Evolutionary conservation across 2,113 vertebrate genomes (phyloP), one percentile per base, ranked within the genome.

Genomic region (Lota lota): DNA sequence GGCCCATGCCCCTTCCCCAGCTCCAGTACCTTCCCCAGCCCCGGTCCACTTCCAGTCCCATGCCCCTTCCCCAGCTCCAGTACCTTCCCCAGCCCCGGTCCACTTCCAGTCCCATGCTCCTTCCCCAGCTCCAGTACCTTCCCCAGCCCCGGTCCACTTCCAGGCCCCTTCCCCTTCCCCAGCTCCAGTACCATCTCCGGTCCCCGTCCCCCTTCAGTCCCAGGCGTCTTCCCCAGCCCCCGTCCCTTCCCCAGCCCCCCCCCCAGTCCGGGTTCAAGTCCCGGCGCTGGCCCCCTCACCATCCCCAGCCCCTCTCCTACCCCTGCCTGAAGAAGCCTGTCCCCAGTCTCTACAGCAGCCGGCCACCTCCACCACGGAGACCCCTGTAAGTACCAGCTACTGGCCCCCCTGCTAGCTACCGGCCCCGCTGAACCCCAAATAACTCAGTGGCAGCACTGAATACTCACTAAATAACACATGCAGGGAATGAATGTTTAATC

Each of bases 351-450:
- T 98, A n/a, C 97, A 99, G 73, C 95, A 99, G 74, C 96, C 96
- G 68, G 97, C 97, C 79, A 98, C 96, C 56, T 99, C 97, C 75
- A 99, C 97, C 76, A 99, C 97, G 73, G 97, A 98, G 90, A 97
- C 94, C 40, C 95, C 97, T 88, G 97, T 99, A 92, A 79, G 95
- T 79, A 22, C 16, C 6, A 22, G 40, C 40, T 1, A 33, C 28
- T 7, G n/a, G n/a, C 28, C 28, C 7, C 28, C 28, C 28, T 33
- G 7, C 28, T n/a, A n/a, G n/a, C n/a, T n/a, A n/a, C n/a, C n/a
- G n/a, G n/a, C n/a, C n/a, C n/a, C n/a, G n/a, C n/a, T n/a, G n/a
- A n/a, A n/a, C n/a, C n/a, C n/a, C n/a, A n/a, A n/a, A n/a, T n/a
- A n/a, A n/a, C n/a, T n/a, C n/a, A n/a, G 3, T 2, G 24, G 4